Conservation (phyloP, 92 coral and sea anemone species). For the Scolanthus callimorphus region DNA sequence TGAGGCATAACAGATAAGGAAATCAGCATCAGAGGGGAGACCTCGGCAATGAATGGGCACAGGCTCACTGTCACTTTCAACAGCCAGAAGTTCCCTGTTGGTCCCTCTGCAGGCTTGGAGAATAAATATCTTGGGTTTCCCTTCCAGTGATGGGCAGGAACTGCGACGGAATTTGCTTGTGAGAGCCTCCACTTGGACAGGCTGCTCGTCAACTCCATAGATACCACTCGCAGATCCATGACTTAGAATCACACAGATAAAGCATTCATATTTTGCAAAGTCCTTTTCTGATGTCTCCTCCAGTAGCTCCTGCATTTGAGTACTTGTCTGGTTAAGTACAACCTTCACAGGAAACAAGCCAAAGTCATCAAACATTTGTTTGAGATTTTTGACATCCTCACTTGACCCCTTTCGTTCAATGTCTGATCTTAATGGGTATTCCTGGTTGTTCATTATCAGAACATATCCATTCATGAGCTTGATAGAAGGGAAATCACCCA, state of each 20-base stretch:
- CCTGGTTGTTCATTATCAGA: conserved; percentile 60
- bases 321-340: conserved; percentile 22
- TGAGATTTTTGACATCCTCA: conserved; percentile 51
- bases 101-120: conserved; percentile 90
- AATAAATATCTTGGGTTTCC: conserved; percentile 85
- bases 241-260: conserved; percentile 82
- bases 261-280: conserved; percentile 70
- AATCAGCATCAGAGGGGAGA: conserved; percentile 79
- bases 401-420: conserved; percentile 70
- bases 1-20: conserved; percentile 81
- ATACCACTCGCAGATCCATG: conserved; percentile 76
- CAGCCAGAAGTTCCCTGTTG: conserved; percentile 30
- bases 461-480: conserved; percentile 70
- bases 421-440: conserved; percentile 33
- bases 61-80: conserved; percentile 76
- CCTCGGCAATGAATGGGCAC: conserved; percentile 36
- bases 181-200: conserved; percentile 67
- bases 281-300: conserved; percentile 60
- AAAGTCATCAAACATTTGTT: conserved; percentile 53
- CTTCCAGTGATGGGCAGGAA: conserved; percentile 53
- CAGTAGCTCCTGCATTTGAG: conserved; percentile 43
- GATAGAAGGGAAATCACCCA: conserved; percentile 20
- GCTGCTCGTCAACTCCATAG: conserved; percentile 62
- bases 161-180: conserved; percentile 57
- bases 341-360: conserved; percentile 31